Evolutionary conservation across 1,140 invertebrate species (phyloP).

Genomic region (Varroa destructor): DNA sequence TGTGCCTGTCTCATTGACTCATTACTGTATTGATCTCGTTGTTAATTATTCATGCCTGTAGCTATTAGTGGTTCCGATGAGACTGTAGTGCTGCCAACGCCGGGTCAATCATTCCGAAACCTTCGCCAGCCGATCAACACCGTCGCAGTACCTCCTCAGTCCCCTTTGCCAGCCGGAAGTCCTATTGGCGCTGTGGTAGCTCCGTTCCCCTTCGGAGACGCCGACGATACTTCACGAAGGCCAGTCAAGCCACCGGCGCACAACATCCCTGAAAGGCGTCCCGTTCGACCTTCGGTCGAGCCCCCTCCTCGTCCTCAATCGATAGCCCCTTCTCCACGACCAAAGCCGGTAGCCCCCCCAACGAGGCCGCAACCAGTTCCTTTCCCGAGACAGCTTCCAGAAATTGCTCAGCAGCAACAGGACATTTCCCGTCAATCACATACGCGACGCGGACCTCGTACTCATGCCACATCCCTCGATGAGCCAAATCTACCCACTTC

Average conservation of each 20-base stretch:
- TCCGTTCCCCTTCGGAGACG: conserved; percentile 24
- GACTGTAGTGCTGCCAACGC: neutral
- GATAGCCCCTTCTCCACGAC: neutral
- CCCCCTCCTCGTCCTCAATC: conserved; percentile 6
- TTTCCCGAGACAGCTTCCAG: conserved; percentile 3
- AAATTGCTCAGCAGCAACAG: neutral
- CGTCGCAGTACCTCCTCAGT: conserved; percentile 3
- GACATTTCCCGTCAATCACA: too few species aligned
- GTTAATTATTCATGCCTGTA: neutral
- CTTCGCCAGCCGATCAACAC: conserved; percentile 16
- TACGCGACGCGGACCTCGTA: neutral
- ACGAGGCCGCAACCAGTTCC: conserved; percentile 14
- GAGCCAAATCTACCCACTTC: neutral
- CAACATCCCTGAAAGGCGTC: neutral
- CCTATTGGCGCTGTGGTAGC: conserved; percentile 4
- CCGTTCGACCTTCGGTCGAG: neutral
- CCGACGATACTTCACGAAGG: neutral
- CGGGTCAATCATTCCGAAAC: conserved; percentile 14
- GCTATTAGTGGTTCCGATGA: neutral
- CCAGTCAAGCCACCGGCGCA: neutral
- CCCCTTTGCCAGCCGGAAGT: neutral
- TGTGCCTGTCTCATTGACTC: too few species aligned
- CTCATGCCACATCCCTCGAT: neutral
- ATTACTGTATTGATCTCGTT: neutral
- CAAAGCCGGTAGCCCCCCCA: neutral